These are phyloP conservation scores for Lapara coniferarum DNA, from an alignment of 2,888 invertebrate genomes.

Conservation along the genomic window DNA sequence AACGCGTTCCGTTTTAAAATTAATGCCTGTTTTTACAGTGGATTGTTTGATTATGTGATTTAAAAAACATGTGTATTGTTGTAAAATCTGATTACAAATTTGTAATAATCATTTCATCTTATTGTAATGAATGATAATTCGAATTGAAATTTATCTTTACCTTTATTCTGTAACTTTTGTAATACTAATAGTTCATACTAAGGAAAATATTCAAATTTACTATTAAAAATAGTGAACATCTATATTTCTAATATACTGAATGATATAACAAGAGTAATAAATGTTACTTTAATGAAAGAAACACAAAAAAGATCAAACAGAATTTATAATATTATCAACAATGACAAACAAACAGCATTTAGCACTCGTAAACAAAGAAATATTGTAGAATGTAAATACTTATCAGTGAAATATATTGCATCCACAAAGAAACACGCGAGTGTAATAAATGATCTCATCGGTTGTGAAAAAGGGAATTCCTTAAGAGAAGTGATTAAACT, in stretches of 20 bases:
- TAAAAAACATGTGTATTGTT: too few species aligned
- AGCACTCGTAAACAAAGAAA: background rate
- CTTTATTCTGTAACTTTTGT: too few species aligned
- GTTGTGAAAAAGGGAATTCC: constrained; percentile 6
- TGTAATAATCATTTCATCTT: too few species aligned
- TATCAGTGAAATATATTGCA: background rate
- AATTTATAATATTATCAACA: too few species aligned
- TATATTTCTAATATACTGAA: too few species aligned
- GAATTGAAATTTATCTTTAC: too few species aligned
- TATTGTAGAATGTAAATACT: background rate
- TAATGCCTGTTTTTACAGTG: too few species aligned
- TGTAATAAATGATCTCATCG: constrained; percentile 3
- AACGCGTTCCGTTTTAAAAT: constrained; percentile 28
- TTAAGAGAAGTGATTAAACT: background rate
- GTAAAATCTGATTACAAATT: too few species aligned
- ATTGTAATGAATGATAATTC: background rate
- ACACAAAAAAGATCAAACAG: background rate
- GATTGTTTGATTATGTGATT: too few species aligned
- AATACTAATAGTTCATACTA: background rate
- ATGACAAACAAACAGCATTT: background rate
- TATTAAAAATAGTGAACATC: too few species aligned
- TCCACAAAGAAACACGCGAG: background rate
- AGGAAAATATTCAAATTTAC: too few species aligned
- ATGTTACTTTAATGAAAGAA: background rate
- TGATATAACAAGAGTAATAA: background rate